Evolutionary conservation across 2,888 invertebrate genomes (phyloP).

Genomic region (Pristionchus fissidentatus): DNA sequence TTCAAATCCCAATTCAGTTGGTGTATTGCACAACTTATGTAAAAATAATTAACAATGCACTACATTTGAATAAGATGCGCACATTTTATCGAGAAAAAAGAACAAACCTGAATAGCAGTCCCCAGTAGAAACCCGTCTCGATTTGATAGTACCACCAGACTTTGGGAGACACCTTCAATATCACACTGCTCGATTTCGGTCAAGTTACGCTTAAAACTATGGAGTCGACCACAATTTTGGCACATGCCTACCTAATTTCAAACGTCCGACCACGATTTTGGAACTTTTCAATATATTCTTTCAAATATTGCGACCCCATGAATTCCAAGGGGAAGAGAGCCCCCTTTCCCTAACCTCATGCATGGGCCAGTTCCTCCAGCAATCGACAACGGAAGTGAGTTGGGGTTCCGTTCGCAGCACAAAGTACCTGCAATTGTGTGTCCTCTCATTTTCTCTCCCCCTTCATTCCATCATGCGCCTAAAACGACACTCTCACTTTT

Average conservation of each 20-base stretch:
- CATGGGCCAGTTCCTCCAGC: conserved; percentile 72
- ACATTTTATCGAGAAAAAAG: neutral
- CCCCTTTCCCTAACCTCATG: conserved; percentile 79
- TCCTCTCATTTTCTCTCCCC: neutral
- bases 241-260: too few relatives aligned
- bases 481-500: neutral
- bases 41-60: neutral
- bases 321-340: too few relatives aligned
- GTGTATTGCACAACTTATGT: neutral
- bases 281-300: too few relatives aligned
- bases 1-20: too few relatives aligned
- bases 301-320: too few relatives aligned
- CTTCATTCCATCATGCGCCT: neutral
- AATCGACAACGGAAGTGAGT: conserved; percentile 66
- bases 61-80: neutral
- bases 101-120: conserved; percentile 82
- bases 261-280: too few relatives aligned
- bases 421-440: conserved; percentile 54
- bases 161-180: neutral
- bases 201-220: too few relatives aligned
- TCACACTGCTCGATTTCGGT: too few relatives aligned
- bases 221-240: too few relatives aligned
- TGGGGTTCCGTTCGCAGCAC: conserved; percentile 68
- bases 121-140: conserved; percentile 94
- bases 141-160: conserved; percentile 87